Evolutionary conservation across 2,888 invertebrate species (phyloP), one percentile per base, ranked within the genome.

Genomic region (Leptinotarsa tumamoca): DNA sequence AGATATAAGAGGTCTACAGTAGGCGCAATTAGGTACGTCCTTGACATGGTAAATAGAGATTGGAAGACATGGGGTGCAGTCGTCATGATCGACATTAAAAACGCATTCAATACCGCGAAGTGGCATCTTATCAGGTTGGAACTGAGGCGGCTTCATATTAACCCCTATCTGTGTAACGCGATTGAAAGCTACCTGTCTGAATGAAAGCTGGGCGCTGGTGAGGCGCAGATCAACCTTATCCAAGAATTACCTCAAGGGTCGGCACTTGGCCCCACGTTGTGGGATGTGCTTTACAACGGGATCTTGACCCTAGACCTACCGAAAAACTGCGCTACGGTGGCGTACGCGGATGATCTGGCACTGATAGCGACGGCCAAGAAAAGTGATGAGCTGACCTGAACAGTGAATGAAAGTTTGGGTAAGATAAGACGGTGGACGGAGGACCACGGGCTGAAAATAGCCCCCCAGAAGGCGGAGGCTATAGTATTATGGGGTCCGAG

Each of bases 221-320:
- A 10, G 3, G 10, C n/a, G 7, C 17, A 10, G 10, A n/a, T n/a
- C 7, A n/a, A 56, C 17, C 21, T 56, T 10, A 18, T 21, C 17
- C 50, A 54, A 17, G 79, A 75, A 14, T 71, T 73, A 4, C 69
- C 75, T 58, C 77, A 79, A 69, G 79, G 77, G 10, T 75, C 73
- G 10, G 75, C 77, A 14, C 50, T 78, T 1, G 76, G 76, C 21
- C 72, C 76, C 21, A 49, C 56, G 10, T 33, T 78, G 58, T 77
- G 78, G 77, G 77, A 77, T 66, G 67, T 75, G 5, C 18, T 74
- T 27, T 77, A 77, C 56, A 56, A 74, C 27, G 67, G 67, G 18
- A 49, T 75, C 14, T 23, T 56, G 18, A 10, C n/a, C 17, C 56
- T 21, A 5, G 56, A 56, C n/a, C 10, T 56, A 10, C n/a, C 56